Percentiles rank a stretch among this genome's conserved stretches.
These are phyloP conservation scores for Setophaga coronata DNA, from an alignment of 2,113 vertebrate species.

Conservation along the genomic window DNA sequence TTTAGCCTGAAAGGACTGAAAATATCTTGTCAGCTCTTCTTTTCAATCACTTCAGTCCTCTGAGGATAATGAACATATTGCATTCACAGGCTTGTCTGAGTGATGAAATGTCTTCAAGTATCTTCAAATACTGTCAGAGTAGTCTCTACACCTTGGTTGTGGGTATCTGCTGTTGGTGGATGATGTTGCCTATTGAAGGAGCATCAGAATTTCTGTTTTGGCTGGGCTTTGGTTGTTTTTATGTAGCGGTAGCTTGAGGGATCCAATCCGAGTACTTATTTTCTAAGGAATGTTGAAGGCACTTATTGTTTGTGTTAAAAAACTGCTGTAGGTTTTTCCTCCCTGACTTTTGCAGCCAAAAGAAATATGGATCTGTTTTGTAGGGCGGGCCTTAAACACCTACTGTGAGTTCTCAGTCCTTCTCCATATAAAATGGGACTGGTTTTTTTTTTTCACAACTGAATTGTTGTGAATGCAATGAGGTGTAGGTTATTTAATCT, in stretches of 20 bases:
- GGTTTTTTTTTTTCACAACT: neutral
- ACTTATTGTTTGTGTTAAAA: neutral
- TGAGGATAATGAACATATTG: accelerated
- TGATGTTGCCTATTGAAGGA: neutral
- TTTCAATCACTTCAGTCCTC: neutral
- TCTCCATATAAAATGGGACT: neutral
- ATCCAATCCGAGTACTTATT: neutral
- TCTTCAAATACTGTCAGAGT: neutral
- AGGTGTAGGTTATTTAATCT: neutral
- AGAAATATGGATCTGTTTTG: neutral
- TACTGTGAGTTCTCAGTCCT: neutral
- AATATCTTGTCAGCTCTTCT: neutral
- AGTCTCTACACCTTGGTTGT: neutral
- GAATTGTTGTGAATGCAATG: neutral
- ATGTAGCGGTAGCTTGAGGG: neutral
- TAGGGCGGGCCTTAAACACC: neutral
- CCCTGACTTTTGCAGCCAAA: neutral
- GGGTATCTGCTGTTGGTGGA: neutral
- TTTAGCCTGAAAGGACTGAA: neutral
- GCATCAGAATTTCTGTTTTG: neutral
- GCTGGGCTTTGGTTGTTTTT: neutral
- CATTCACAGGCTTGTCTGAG: neutral
- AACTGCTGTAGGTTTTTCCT: neutral
- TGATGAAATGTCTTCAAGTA: neutral
- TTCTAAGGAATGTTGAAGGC: neutral